These are phyloP conservation scores for Aspiorhynchus laticeps DNA, from an alignment of 2,113 vertebrate genomes.

Conservation along the genomic window DNA sequence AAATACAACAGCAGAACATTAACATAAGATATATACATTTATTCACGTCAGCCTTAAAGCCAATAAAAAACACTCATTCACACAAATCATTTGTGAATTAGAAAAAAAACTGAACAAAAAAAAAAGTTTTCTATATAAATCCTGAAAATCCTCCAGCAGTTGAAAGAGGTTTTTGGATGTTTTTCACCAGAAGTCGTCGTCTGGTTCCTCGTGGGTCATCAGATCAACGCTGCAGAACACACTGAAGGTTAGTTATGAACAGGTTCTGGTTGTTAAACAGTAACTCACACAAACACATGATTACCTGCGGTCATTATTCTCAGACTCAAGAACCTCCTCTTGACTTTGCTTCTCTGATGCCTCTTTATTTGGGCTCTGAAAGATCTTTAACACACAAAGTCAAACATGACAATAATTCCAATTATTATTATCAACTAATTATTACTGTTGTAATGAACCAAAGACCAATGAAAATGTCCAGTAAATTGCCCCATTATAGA, in stretches of 20 bases:
- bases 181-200: conserved; percentile 87
- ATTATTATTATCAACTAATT: too few species aligned
- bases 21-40: not conserved
- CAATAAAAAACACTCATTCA: not conserved
- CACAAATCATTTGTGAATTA: not conserved
- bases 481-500: too few species aligned
- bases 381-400: not conserved
- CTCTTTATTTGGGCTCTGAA: conserved; percentile 71
- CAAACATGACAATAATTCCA: too few species aligned
- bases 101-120: too few species aligned
- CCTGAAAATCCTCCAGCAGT: not conserved
- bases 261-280: not conserved
- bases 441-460: too few species aligned
- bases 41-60: not conserved
- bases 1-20: not conserved
- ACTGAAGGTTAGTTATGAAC: conserved; percentile 2
- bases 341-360: conserved; percentile 61
- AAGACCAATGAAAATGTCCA: too few species aligned
- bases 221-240: conserved; percentile 72
- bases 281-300: conserved; percentile 18
- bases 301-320: conserved; percentile 81
- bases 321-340: conserved; percentile 66
- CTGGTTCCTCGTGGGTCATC: conserved; percentile 77
- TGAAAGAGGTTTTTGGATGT: not conserved
- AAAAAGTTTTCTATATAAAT: not conserved